Base-by-base conservation (phyloP, 1,140 invertebrate genomes). In the Cherax quadricarinatus region DNA sequence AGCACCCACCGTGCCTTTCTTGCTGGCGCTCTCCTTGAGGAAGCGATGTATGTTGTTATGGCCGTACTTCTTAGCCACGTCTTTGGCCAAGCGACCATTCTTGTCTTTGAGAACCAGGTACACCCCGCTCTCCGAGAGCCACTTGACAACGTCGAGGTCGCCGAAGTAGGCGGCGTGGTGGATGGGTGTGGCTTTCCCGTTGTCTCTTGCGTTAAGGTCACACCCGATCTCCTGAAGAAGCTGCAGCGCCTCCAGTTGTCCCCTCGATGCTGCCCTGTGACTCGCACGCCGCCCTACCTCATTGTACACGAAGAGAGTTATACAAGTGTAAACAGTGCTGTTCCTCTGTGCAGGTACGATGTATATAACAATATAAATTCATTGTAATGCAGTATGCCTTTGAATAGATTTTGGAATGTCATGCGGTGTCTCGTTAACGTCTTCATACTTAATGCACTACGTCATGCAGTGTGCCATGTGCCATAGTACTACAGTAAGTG, bases 21-120 rank as follows among this genome's bases (percentile, higher is more conserved):
- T 80, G 1, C 24, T 53, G 18, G 48, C 24, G 48, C 75, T 5
- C 30, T 80, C 79, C 53, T 88, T 88, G 0, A 88, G 75, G 30
- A 48, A 88, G 24, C 48, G 75, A n/a, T 88, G 86, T 3, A 88
- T 75, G 3, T 57, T 53, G 5, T 57, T 5, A 21, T 88, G 51
- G 49, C 78, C 78, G n/a, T 80, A 88, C 21, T 48, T 57, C 86
- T 88, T 88, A 57, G 86, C 86, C 86, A 88, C 86, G 78, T 88
- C 86, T 78, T 88, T 88, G 16, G 86, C 78, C 53, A 60, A 53
- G 51, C 86, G 86, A 16, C 86, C 86, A n/a, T 88, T 88, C 75
- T 88, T 88, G 78, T 88, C 86, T 78, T 88, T 88, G 78, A 60
- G 30, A 57, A 60, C 18, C 4, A 48, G 24, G 24, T 48, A n/a